Evolutionary conservation across 2,113 vertebrate species (phyloP), one percentile per base, ranked within the genome.

Genomic region (Perca fluviatilis): DNA sequence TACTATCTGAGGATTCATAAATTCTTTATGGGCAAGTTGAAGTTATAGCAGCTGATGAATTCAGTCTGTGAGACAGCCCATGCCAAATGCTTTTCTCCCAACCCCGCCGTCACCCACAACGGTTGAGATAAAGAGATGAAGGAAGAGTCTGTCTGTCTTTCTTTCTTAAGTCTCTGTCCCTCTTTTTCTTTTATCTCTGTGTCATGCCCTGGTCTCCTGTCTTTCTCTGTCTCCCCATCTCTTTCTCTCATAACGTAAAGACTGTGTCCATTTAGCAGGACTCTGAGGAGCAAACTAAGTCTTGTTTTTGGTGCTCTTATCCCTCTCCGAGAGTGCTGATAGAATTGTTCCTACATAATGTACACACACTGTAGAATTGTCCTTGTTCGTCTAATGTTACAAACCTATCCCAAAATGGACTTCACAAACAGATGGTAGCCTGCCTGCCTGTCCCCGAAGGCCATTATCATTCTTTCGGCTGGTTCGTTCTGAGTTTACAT

Each of bases 1-100:
- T 96, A 96, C 95, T 96, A 97, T 96, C 94, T 92, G 36, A 94
- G 89, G 95, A 96, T 96, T 96, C 96, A 96, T 96, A 96, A 95
- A 95, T 97, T 96, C 95, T 96, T 97, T 95, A 95, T 94, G 95
- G 92, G 95, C 92, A 86, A 93, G 92, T 95, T 94, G 89, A 94
- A 96, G 92, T 92, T 92, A 88, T 89, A 82, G 79, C 64, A 89
- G 94, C 94, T 96, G 94, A 96, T 94, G 94, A 95, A 96, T 96
- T 94, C 96, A 94, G 86, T 74, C 77, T 86, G 92, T 82, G 91
- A 92, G 89, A 92, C 83, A 89, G 91, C 87, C 81, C 89, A 85
- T 90, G 61, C 81, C 88, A 94, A 88, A 91, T 92, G 79, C 74
- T 80, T 90, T 75, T 82, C 82, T 85, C 40, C 85, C 68, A 60